phyloP scores from a whole-genome alignment of 1,140 invertebrate genomes.

The Zaprionus vittiger region DNA sequence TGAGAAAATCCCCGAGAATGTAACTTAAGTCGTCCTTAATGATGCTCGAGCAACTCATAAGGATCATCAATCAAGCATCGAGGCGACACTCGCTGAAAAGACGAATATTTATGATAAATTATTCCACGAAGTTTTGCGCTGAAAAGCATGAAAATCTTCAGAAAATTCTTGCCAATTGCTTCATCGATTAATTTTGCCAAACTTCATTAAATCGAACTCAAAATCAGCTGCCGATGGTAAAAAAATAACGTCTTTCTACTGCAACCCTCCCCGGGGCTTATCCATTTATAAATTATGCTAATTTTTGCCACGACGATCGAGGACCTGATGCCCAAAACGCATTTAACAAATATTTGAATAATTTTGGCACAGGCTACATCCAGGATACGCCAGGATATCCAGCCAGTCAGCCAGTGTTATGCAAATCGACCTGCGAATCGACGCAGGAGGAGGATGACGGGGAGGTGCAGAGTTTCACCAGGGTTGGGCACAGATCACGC shows the following conservation, averaged over 20 bases:
- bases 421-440: slow-evolving; percentile 75
- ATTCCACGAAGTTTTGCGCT: slow-evolving; percentile 48
- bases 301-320: slow-evolving; percentile 52
- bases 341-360: slow-evolving; percentile 81
- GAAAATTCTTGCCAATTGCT: slow-evolving; percentile 16
- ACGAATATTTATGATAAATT: slow-evolving; percentile 76
- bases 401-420: slow-evolving; percentile 64
- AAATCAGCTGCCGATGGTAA: slow-evolving; percentile 55
- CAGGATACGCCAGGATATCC: slow-evolving; percentile 18
- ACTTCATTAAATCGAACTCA: slow-evolving; percentile 61
- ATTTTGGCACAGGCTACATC: slow-evolving; percentile 79
- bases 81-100: slow-evolving; percentile 67
- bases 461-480: slow-evolving; percentile 39
- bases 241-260: slow-evolving; percentile 63
- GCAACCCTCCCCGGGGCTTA: slow-evolving; percentile 41
- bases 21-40: slow-evolving; percentile 71
- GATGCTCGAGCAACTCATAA: slow-evolving; percentile 63
- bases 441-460: slow-evolving; percentile 10
- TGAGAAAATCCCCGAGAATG: slow-evolving; percentile 56
- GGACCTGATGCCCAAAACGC: slow-evolving; percentile 70
- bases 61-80: slow-evolving; percentile 68
- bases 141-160: slow-evolving; percentile 69
- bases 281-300: slow-evolving; percentile 70
- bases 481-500: slow-evolving; percentile 58
- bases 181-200: slow-evolving; percentile 41